A percentile compares a stretch with the other conserved stretches of the same genome.
Conservation (phyloP, 1,140 invertebrate species). For the Chlorops oryzae region DNA sequence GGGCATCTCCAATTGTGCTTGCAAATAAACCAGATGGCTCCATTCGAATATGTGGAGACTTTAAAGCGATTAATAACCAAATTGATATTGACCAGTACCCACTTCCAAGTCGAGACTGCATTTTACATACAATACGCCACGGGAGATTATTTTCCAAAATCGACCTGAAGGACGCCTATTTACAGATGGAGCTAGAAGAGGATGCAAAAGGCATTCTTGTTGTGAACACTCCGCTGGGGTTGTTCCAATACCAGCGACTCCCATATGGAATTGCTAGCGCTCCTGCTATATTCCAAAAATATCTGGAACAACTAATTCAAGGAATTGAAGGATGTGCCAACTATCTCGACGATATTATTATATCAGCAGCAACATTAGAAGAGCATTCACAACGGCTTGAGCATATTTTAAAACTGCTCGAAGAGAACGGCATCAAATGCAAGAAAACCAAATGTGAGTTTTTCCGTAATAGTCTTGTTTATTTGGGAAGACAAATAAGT, state of each 20-base stretch:
- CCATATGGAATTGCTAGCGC: constrained; percentile 45
- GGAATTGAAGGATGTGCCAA: constrained; percentile 35
- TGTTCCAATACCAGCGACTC: constrained; percentile 45
- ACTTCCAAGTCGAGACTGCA: constrained; percentile 31
- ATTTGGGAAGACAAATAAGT: constrained; percentile 32
- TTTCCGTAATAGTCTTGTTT: constrained; percentile 24
- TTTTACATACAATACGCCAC: constrained; percentile 34
- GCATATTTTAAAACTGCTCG: constrained; percentile 24
- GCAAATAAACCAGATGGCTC: constrained; percentile 48
- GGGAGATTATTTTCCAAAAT: constrained; percentile 32
- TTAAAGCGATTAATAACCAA: constrained; percentile 40
- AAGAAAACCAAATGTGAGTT: constrained; percentile 20
- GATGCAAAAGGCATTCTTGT: constrained; percentile 19
- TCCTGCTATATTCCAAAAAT: constrained; percentile 39
- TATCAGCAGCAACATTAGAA: constrained; percentile 21
- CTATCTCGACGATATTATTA: constrained; percentile 42
- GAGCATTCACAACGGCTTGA: constrained; percentile 30
- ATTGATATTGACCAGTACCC: constrained; percentile 37
- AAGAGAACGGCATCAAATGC: constrained; percentile 15
- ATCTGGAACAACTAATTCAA: constrained; percentile 27
- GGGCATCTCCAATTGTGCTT: constrained; percentile 43
- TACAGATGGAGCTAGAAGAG: constrained; percentile 31
- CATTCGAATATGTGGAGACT: constrained; percentile 49
- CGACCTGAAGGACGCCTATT: constrained; percentile 25
- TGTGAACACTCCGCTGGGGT: constrained; percentile 36